A percentile compares a stretch with the other conserved stretches of the same genome.
Evolutionary conservation across 2,888 invertebrate genomes (phyloP).

Genomic region (Hermaeophaga mercurialis): DNA sequence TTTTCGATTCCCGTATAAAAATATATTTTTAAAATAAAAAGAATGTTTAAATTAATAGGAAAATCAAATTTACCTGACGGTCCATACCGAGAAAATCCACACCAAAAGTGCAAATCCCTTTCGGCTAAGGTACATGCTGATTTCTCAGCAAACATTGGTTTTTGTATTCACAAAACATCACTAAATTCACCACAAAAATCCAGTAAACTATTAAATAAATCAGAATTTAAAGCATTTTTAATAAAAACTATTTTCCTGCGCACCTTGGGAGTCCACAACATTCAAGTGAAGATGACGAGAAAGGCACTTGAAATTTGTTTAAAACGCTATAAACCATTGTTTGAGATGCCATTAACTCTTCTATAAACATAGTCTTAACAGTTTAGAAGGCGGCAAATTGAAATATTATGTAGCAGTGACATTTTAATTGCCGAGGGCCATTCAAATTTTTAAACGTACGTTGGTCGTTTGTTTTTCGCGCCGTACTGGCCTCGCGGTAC

Average conservation of each 20-base stretch:
- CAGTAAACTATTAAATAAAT: constrained; percentile 23
- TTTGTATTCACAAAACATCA: constrained; percentile 45
- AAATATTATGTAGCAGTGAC: constrained; percentile 19
- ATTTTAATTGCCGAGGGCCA: constrained; percentile 21
- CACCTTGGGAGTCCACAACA: constrained; percentile 9
- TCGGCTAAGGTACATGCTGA: constrained; percentile 47
- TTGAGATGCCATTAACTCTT: constrained; percentile 40
- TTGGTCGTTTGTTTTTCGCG: constrained; percentile 18
- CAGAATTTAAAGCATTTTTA: constrained; percentile 11
- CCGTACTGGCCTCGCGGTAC: constrained; percentile 33
- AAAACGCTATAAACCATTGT: constrained; percentile 45
- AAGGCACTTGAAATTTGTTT: constrained; percentile 39
- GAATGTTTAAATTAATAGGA: too few relatives aligned
- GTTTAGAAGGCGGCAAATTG: constrained; percentile 18
- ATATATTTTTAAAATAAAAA: too few relatives aligned
- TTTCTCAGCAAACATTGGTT: constrained; percentile 44
- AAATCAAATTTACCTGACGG: constrained; percentile 33
- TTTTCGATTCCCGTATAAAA: too few relatives aligned
- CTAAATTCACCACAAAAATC: constrained; percentile 35
- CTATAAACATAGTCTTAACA: constrained; percentile 37
- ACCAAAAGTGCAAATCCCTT: constrained; percentile 45
- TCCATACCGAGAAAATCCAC: constrained; percentile 35
- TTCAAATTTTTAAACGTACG: constrained; percentile 17
- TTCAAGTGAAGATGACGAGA: constrained; percentile 20
- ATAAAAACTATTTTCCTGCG: constrained; percentile 13